Evolutionary conservation across 2,113 vertebrate genomes (phyloP), one percentile per base, ranked within the genome.

Genomic region (Piaya cayana): DNA sequence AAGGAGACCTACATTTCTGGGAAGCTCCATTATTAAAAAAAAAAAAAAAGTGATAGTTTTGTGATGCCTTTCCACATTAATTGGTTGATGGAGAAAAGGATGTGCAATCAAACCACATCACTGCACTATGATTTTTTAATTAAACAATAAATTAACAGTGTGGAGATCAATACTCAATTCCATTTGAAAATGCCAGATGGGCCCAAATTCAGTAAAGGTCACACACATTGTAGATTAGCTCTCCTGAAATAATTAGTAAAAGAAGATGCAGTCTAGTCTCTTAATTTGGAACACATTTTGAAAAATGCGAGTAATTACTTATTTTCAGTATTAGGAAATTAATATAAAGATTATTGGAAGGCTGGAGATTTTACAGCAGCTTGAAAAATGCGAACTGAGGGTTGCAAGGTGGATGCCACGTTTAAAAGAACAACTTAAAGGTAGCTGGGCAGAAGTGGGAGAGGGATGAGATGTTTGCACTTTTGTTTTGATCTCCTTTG

Each of bases 131-230:
- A 96, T 97, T 95, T 96, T 93, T 94, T 95, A 96, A 97, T 97
- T 97, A 97, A 97, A 97, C 96, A 96, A 98, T 97, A 97, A 96
- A 97, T 97, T 97, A 97, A 72, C 92, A 86, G 80, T 37, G 76
- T 71, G 49, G 59, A 86, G 96, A 97, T 98, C 96, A 96, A 97
- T 97, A 97, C 52, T 91, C 94, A 97, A 95, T 97, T 96, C 95
- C 91, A 93, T 95, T 95, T 95, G 94, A 91, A 97, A 97, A 96
- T 95, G 95, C 92, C 95, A 96, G 89, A 90, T 78, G 94, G 86
- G 90, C 55, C 87, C 88, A 96, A 90, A 89, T 78, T 93, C 82
- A 88, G 83, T 63, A 97, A 95, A 97, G 93, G 95, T 96, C 97
- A 96, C 37, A 75, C 76, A 79, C 11, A 19, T 20, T 59, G 93